phyloP scores from a whole-genome alignment of 2,888 invertebrate species.

The Limnephilus auricula region DNA sequence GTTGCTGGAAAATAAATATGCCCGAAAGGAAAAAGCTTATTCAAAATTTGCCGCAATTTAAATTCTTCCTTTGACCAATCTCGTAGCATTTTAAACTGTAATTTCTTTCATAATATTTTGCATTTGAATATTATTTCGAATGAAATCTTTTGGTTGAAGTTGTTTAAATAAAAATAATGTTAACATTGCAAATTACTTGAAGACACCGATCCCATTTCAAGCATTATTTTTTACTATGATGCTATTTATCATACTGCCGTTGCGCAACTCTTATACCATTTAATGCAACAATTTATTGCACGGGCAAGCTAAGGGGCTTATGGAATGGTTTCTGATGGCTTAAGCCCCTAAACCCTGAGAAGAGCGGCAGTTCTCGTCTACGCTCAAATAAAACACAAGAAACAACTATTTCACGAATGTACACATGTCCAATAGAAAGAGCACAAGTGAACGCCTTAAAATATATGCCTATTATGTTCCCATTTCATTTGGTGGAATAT shows the following conservation, averaged over 20 bases:
- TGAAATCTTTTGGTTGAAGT: not conserved
- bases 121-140: not conserved
- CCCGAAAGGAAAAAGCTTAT: not conserved
- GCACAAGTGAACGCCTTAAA: not conserved
- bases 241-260: not conserved
- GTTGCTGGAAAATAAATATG: not conserved
- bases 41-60: not conserved
- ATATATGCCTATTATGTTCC: not conserved
- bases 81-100: not conserved
- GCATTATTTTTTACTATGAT: not conserved
- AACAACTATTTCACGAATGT: not conserved
- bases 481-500: not conserved
- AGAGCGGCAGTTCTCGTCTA: not conserved
- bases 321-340: not conserved
- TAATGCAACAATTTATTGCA: constrained; percentile 2
- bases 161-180: not conserved
- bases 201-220: not conserved
- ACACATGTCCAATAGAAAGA: not conserved
- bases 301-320: not conserved
- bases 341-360: not conserved
- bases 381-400: not conserved
- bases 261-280: not conserved
- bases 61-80: not conserved
- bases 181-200: not conserved
- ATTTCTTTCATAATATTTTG: not conserved